Conservation (phyloP, 2,797 vertebrate species). For the Parauchenoglanis punctatus region DNA sequence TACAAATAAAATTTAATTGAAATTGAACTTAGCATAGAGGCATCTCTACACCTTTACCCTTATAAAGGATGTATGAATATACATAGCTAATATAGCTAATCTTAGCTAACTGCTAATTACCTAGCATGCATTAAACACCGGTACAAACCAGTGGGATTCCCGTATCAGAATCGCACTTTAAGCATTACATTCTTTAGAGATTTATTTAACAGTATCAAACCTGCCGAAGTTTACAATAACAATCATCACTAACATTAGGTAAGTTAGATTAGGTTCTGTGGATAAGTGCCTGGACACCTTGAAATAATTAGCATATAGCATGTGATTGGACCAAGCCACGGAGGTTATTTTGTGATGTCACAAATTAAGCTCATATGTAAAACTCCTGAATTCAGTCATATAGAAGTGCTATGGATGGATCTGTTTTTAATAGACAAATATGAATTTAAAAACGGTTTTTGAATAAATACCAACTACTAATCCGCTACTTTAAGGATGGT, state of each 20-base stretch:
- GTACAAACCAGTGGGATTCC: neutral
- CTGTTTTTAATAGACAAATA: neutral
- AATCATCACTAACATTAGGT: too few relatives aligned
- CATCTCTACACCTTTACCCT: neutral
- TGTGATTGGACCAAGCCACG: neutral
- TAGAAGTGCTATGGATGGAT: neutral
- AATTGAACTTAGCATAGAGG: neutral
- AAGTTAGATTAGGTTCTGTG: neutral
- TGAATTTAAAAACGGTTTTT: too few relatives aligned
- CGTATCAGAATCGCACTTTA: neutral
- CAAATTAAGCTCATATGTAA: neutral
- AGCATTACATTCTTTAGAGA: neutral
- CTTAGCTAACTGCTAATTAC: neutral
- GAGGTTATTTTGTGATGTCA: neutral
- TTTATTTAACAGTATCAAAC: neutral
- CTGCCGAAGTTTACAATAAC: neutral
- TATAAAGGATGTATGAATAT: neutral
- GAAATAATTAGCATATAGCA: neutral
- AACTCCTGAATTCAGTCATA: neutral
- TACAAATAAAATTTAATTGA: too few relatives aligned
- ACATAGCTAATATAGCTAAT: neutral
- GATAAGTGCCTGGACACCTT: neutral
- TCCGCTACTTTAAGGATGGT: neutral
- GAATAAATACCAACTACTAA: too few relatives aligned
- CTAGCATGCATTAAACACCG: neutral